Evolutionary conservation across 2,113 vertebrate genomes (phyloP).

Genomic region (Grammatotria lemairii): DNA sequence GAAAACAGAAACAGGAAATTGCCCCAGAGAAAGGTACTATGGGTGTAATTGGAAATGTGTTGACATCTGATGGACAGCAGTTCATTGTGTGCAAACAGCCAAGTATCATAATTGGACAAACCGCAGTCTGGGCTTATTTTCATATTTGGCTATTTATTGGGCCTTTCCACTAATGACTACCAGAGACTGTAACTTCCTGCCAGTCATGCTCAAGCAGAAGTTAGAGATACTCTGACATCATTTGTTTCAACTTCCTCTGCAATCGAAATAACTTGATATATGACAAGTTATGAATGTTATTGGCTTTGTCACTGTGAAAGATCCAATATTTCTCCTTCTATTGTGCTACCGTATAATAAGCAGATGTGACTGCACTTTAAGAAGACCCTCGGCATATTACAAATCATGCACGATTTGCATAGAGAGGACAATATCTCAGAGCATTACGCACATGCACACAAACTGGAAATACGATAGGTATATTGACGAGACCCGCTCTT

Average conservation of each 20-base stretch:
- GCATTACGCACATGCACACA: not conserved
- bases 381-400: not conserved
- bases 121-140: not conserved
- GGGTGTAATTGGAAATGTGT: not conserved
- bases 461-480: not conserved
- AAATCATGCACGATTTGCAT: not conserved
- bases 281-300: not conserved
- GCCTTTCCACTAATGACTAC: not conserved
- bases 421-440: not conserved
- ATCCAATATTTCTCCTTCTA: not conserved
- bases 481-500: not conserved
- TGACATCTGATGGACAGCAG: constrained; percentile 4
- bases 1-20: not conserved
- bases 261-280: not conserved
- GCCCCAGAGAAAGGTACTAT: not conserved
- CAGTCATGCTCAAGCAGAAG: not conserved
- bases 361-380: not conserved
- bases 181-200: not conserved
- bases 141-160: not conserved
- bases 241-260: not conserved
- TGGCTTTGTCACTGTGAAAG: not conserved
- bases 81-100: not conserved
- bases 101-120: not conserved
- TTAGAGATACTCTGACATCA: not conserved
- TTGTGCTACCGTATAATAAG: not conserved